Percentiles rank a stretch among this genome's conserved stretches.
Conservation (phyloP, 2,113 vertebrate species). For the Lepisosteus osseus region DNA sequence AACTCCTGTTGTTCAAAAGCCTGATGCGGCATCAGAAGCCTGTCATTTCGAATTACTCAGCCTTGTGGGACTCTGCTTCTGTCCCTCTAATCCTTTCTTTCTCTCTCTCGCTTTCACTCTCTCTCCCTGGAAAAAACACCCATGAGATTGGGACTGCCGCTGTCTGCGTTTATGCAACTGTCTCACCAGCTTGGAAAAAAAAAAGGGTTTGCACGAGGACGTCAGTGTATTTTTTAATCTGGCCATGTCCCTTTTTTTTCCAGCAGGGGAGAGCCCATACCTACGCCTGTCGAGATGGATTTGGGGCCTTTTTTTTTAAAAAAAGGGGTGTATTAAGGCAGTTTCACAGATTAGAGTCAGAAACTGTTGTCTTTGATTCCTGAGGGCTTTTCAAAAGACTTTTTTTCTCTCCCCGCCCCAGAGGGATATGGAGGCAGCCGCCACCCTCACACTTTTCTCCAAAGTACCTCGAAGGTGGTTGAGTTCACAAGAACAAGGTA, state of each 20-base stretch:
- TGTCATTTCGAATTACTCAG: conserved; percentile 58
- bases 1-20: conserved; percentile 39
- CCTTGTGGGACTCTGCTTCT: conserved; percentile 34
- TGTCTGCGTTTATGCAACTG: conserved; percentile 16
- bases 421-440: conserved; percentile 13
- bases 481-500: neutral
- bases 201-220: neutral
- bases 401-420: conserved; percentile 8
- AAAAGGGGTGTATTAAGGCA: neutral
- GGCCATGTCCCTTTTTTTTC: conserved; percentile 7
- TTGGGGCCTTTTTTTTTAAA: neutral
- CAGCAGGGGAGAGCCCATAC: neutral
- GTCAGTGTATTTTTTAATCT: conserved; percentile 14
- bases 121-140: conserved; percentile 3
- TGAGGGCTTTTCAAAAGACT: neutral
- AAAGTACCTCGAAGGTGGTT: neutral
- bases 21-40: conserved; percentile 40
- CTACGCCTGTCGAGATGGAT: neutral
- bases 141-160: neutral
- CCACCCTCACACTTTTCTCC: conserved; percentile 4
- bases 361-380: conserved; percentile 20
- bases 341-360: conserved; percentile 17
- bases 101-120: conserved; percentile 24
- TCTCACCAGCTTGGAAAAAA: conserved; percentile 4
- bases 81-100: conserved; percentile 30